These are phyloP conservation scores for Notoglanidium macrostoma DNA, from an alignment of 2,797 vertebrate species.

Conservation along the genomic window DNA sequence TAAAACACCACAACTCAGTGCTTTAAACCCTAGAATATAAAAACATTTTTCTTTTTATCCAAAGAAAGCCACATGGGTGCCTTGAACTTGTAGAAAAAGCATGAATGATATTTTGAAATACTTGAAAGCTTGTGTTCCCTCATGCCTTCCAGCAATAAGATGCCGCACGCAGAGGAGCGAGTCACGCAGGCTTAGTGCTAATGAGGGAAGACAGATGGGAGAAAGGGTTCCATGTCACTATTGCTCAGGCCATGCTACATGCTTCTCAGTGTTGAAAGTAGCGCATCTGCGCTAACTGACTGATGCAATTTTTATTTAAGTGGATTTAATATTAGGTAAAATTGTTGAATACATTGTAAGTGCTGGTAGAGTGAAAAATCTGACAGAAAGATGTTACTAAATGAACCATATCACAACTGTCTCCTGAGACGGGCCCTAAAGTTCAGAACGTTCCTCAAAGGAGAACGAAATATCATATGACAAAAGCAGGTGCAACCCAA, in stretches of 20 bases:
- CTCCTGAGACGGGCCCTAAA: slow-evolving; percentile 8
- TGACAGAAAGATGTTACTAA: background rate
- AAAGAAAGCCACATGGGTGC: background rate
- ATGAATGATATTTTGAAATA: slow-evolving; percentile 32
- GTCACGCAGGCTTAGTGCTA: slow-evolving; percentile 43
- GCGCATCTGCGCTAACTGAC: slow-evolving; percentile 13
- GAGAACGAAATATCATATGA: slow-evolving; percentile 51
- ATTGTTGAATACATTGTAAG: background rate
- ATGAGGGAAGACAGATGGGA: slow-evolving; percentile 54
- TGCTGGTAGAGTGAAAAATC: background rate
- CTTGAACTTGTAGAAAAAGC: slow-evolving; percentile 12
- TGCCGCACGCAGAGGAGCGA: slow-evolving; percentile 33
- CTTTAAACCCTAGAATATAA: background rate
- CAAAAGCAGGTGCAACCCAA: slow-evolving; percentile 58
- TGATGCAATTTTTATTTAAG: background rate
- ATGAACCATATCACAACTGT: slow-evolving; percentile 21
- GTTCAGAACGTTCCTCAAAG: slow-evolving; percentile 35
- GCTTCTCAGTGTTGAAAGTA: slow-evolving; percentile 22
- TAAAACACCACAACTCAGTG: background rate
- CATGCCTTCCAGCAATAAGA: slow-evolving; percentile 28
- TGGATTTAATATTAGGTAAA: background rate
- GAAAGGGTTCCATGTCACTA: slow-evolving; percentile 44
- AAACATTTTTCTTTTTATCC: background rate
- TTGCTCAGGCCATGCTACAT: slow-evolving; percentile 38
- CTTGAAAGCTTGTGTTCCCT: slow-evolving; percentile 37